phyloP scores from a whole-genome alignment of 2,113 vertebrate genomes.

The Okapia johnstoni region DNA sequence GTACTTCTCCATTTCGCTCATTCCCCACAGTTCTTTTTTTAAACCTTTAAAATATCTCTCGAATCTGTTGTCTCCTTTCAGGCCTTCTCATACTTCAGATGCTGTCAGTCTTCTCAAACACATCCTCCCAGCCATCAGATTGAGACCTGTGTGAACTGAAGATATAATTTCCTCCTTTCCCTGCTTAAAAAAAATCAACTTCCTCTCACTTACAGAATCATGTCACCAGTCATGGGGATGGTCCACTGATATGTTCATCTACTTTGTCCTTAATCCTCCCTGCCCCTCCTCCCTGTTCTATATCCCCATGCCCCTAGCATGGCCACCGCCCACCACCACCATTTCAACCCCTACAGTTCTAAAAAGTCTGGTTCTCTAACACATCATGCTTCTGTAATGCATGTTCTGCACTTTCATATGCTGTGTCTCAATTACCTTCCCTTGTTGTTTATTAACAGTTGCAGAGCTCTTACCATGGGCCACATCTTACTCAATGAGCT shows the following conservation, averaged over 20 bases:
- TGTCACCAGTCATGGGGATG: not conserved
- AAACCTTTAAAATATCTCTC: not conserved
- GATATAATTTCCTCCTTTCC: not conserved
- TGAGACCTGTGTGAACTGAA: not conserved
- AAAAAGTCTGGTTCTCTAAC: not conserved
- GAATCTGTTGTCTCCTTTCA: not conserved
- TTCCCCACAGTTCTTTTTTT: not conserved
- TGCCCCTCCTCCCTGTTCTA: not conserved
- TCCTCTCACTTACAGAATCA: not conserved
- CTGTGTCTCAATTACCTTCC: not conserved
- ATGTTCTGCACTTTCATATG: not conserved
- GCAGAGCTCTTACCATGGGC: not conserved
- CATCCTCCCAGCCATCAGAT: not conserved
- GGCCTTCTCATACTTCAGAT: not conserved
- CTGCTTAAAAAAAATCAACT: not conserved
- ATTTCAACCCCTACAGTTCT: not conserved
- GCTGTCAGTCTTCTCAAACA: not conserved
- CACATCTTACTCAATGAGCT: not conserved
- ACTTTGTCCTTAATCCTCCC: not conserved
- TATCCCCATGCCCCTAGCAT: too few relatives aligned
- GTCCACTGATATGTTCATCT: not conserved
- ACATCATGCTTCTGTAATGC: not conserved
- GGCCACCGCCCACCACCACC: not conserved
- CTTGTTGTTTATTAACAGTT: not conserved
- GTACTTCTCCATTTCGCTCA: not conserved